Evolutionary conservation across 2,888 invertebrate species (phyloP).

Genomic region (Meiosimyza decipiens): DNA sequence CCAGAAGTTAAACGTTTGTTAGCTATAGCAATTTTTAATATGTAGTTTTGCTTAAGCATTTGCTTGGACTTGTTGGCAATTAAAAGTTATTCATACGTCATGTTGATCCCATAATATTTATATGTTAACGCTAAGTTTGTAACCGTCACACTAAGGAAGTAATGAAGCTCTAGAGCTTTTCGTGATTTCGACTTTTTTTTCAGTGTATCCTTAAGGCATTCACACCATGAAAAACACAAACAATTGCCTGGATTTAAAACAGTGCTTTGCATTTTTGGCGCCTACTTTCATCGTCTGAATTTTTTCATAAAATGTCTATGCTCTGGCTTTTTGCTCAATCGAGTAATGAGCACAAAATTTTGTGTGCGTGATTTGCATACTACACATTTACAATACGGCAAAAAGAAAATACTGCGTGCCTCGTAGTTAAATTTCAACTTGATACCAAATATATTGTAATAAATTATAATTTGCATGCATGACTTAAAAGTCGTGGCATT

Average conservation of each 20-base stretch:
- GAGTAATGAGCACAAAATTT: slow-evolving; percentile 14
- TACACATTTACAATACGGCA: neutral
- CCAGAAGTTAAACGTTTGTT: too few species aligned
- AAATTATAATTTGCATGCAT: slow-evolving; percentile 29
- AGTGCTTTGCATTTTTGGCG: neutral
- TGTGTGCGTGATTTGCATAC: slow-evolving; percentile 22
- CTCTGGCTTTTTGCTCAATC: neutral
- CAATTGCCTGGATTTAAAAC: neutral
- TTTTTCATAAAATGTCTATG: neutral
- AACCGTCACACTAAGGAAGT: too few species aligned
- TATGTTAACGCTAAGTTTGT: too few species aligned
- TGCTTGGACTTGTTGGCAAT: too few species aligned
- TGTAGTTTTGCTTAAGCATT: too few species aligned
- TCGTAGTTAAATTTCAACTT: slow-evolving; percentile 3
- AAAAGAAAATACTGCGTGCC: neutral
- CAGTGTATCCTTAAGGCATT: neutral
- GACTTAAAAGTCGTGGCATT: slow-evolving; percentile 2
- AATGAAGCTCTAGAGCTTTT: neutral
- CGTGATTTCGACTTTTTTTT: too few species aligned
- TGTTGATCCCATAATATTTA: too few species aligned
- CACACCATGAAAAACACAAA: neutral
- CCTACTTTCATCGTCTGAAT: neutral
- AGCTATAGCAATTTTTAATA: too few species aligned
- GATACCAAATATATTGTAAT: slow-evolving; percentile 10
- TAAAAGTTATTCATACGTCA: too few species aligned